Percentiles rank a stretch among this genome's conserved stretches.
phyloP scores from a whole-genome alignment of 1,140 invertebrate genomes.

The Odontomachus brunneus region DNA sequence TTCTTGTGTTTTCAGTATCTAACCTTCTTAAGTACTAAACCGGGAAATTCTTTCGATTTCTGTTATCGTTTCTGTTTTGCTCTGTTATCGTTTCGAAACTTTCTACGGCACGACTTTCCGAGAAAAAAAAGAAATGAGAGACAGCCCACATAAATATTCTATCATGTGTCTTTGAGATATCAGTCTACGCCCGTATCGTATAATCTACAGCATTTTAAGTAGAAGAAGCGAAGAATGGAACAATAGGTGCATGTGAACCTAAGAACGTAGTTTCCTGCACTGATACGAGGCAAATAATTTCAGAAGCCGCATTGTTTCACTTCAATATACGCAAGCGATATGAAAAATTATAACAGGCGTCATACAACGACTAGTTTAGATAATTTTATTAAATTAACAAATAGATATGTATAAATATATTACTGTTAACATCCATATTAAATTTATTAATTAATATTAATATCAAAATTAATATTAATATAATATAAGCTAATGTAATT shows the following conservation, averaged over 20 bases:
- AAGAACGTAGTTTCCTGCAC: too few relatives aligned
- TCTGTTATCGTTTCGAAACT: neutral
- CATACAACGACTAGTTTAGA: too few relatives aligned
- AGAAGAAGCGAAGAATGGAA: neutral
- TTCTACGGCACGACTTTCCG: neutral
- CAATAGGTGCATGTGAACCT: too few relatives aligned
- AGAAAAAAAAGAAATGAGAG: neutral
- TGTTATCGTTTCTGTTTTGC: too few relatives aligned
- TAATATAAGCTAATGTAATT: slow-evolving; percentile 15
- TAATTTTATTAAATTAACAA: too few relatives aligned
- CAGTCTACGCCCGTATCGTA: neutral
- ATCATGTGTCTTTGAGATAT: neutral
- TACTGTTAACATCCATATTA: too few relatives aligned
- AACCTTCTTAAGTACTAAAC: neutral
- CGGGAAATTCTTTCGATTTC: neutral
- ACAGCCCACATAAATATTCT: neutral
- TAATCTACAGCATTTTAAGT: neutral
- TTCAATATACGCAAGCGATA: too few relatives aligned
- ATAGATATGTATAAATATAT: too few relatives aligned
- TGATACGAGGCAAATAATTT: too few relatives aligned
- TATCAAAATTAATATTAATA: slow-evolving; percentile 18
- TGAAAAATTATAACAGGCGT: too few relatives aligned
- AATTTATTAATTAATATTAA: slow-evolving; percentile 6
- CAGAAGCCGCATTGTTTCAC: too few relatives aligned
- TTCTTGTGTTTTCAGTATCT: neutral